Evolutionary conservation across 2,888 invertebrate species (phyloP), one percentile per base, ranked within the genome.

Genomic region (Lacanobia oleracea): DNA sequence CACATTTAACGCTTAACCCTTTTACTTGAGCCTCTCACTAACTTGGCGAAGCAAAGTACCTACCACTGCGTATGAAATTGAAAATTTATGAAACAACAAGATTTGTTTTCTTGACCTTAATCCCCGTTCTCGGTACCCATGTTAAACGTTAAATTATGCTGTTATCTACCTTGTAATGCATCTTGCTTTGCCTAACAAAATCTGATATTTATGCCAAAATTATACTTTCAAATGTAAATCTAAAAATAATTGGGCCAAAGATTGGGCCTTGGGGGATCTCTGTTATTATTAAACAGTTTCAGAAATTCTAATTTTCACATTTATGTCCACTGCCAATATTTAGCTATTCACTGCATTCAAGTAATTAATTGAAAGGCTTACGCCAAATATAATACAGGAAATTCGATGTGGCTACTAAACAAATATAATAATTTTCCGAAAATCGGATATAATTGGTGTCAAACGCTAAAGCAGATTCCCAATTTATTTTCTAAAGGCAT

Each of bases 41-140:
- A 75, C 61, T 66, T 61, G 61, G 67, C 57, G 54, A 79, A 85
- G 78, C 67, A 81, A 86, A 82, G 84, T 86, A 83, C 82, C 66
- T 83, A 85, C 82, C 61, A 79, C 73, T 83, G 85, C 80, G 83
- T 87, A 86, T 85, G 87, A 86, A 88, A 90, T 90, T 88, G 88
- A 89, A 89, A 89, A 90, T 90, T 88, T 88, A 89, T 90, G 87
- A 86, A 89, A 87, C 85, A 87, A 85, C 86, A 82, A 87, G 87
- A 88, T 89, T 90, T 87, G 83, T 86, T 81, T 72, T 61, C 54
- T 23, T 67, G 66, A 75, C 74, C 77, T 81, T 79, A 75, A 75
- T 81, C 45, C 61, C 6, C 37, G n/a, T 23, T 76, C 37, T 56
- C 43, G 23, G 63, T 70, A 21, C 21, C 14, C 40, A 56, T 67